Base-by-base conservation (phyloP, 2,888 invertebrate genomes). In the Callinectes sapidus region DNA sequence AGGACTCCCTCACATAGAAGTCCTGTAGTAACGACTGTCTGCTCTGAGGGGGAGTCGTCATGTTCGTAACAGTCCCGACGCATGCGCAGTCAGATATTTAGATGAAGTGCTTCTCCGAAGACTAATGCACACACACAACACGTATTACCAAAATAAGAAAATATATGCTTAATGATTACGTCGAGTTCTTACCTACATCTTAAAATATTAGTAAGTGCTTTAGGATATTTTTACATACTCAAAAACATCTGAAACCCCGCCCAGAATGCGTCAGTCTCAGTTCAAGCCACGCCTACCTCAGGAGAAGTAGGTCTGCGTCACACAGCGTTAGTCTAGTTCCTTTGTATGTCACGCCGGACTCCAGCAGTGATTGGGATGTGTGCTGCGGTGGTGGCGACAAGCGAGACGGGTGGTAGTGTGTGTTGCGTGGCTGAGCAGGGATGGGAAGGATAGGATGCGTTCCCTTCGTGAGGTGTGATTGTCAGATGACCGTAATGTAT, bases 311-410 rank as follows among this genome's bases (percentile, higher is more conserved):
- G 88, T 88, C 55, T 61, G 88, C 32, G 48, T 48, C 48, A 48
- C 48, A 48, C 48, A 48, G 48, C 48, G 88, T 88, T 32, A 61
- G 88, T 55, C 88, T 88, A 88, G 28, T 88, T 88, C 88, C 88
- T 55, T 88, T 88, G 61, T 88, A 61, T 88, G 88, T 61, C 88
- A 88, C 61, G 28, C 54, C 88, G 28, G 54, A 71, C 71, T 71
- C 61, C 28, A 71, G n/a, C 28, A 28, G n/a, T 71, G 71, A 71
- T 71, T 71, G 71, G 71, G 71, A 71, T n/a, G 71, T 71, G n/a
- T 13, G 28, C n/a, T 28, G 71, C 10, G 71, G 71, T 71, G 13
- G n/a, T 71, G 71, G 28, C 28, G 71, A 71, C 71, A 28, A 71
- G n/a, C 13, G 71, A 71, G 71, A 71, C 71, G 28, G 71, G 71